Percentiles rank a stretch among this genome's conserved stretches.
These are phyloP conservation scores for Agriopis leucophaearia DNA, from an alignment of 2,888 invertebrate species.

Conservation along the genomic window DNA sequence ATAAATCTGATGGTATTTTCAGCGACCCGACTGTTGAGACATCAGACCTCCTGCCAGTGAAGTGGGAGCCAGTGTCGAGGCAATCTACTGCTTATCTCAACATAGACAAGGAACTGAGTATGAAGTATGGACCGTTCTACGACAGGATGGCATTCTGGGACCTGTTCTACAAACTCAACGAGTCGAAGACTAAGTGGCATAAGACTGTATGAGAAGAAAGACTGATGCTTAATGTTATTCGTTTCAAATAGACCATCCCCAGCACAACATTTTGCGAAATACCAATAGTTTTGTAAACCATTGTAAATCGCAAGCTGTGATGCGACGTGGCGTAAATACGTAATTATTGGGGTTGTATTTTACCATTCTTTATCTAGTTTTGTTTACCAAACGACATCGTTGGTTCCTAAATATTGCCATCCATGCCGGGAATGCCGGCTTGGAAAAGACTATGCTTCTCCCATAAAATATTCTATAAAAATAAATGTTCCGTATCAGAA, in stretches of 20 bases:
- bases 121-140: conserved; percentile 52
- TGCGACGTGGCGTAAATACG: too few species aligned
- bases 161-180: conserved; percentile 52
- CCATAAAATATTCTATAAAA: conserved; percentile 20
- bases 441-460: conserved; percentile 2
- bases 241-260: background rate
- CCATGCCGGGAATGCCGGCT: background rate
- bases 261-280: background rate
- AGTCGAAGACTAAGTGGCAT: conserved; percentile 22
- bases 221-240: background rate
- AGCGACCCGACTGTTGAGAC: conserved; percentile 63
- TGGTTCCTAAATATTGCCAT: background rate
- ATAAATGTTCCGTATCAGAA: conserved; percentile 16
- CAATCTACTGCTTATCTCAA: conserved; percentile 49
- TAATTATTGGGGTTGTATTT: background rate
- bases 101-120: conserved; percentile 51
- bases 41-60: conserved; percentile 57
- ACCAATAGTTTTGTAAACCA: background rate
- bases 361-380: background rate
- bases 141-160: conserved; percentile 63
- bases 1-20: conserved; percentile 5
- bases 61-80: conserved; percentile 55
- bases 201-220: conserved; percentile 33
- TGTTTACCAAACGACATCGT: background rate
- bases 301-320: background rate